Evolutionary conservation across 64 coral and sea anemone genomes (phyloP), one percentile per base, ranked within the genome.

Genomic region (Pocillopora verrucosa): DNA sequence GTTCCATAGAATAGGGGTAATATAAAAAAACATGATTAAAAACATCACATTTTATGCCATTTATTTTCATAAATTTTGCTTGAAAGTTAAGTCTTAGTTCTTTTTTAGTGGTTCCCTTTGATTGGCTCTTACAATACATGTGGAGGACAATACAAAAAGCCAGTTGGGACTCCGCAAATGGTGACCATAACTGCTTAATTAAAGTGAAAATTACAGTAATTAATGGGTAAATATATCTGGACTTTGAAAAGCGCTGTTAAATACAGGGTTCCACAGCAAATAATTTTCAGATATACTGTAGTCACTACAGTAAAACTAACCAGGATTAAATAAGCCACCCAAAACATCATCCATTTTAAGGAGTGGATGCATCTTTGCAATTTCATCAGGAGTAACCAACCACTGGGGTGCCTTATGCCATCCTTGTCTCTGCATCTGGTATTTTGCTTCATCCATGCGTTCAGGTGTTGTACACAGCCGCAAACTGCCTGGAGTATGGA

Each of bases 381-480:
- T 99, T 35, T 99, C 91, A 9, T 99, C 94, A 57, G 94, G 94
- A 60, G 94, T 93, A 9, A 99, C 89, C 20, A 99, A 75, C 90
- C 94, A 93, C 60, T 99, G 97, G 6, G 88, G 94, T 9, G 94
- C 94, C 16, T 94, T 92, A 37, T 95, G 97, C 88, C 94, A 93
- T 3, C 97, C 97, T 14, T 92, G 83, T 22, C 97, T 79, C 81
- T 92, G 87, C 97, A 99, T 99, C 80, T 99, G 97, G 61, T 99
- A 93, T 62, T 58, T 86, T 11, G 88, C 91, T 74, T 99, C 97
- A 74, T 99, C 97, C 82, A 95, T 90, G 38, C 97, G 94, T 13
- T 91, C 64, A 56, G 94, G 74, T 19, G 91, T 99, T 58, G 93
- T 93, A 59, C 88, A 90, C 14, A 99, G 37, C 56, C 97, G 67